A percentile compares a stretch with the other conserved stretches of the same genome.
Evolutionary conservation across 2,888 invertebrate genomes (phyloP).

Genomic region (Sphinx pinastri): DNA sequence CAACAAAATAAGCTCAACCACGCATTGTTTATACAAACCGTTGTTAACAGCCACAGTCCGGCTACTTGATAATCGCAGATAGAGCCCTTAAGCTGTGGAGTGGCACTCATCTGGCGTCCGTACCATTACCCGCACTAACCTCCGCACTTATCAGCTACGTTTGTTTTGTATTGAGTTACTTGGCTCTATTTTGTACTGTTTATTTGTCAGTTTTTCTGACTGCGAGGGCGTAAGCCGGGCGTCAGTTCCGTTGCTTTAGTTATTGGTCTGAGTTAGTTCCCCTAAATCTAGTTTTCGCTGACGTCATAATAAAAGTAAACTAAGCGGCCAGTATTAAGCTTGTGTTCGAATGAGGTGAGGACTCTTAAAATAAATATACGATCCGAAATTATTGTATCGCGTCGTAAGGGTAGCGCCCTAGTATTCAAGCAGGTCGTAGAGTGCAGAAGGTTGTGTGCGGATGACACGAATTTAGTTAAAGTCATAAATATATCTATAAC

Average conservation of each 20-base stretch:
- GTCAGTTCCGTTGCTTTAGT: too few species aligned
- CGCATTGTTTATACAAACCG: conserved; percentile 3
- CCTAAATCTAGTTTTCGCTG: background rate
- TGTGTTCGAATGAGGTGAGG: background rate
- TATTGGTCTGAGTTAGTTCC: too few species aligned
- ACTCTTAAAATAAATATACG: too few species aligned
- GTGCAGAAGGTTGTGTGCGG: too few species aligned
- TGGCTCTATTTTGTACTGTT: background rate
- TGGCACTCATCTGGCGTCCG: conserved; percentile 21
- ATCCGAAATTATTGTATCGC: too few species aligned
- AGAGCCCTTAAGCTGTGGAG: conserved; percentile 11
- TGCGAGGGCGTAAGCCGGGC: background rate
- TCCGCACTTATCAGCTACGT: conserved; percentile 5
- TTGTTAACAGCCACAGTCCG: conserved; percentile 7
- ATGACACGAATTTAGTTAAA: too few species aligned
- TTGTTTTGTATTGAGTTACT: conserved; percentile 22
- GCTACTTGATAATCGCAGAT: conserved; percentile 17
- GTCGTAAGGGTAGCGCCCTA: too few species aligned
- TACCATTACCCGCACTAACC: conserved; percentile 9
- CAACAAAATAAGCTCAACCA: background rate
- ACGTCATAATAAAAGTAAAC: background rate
- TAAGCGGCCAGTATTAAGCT: background rate
- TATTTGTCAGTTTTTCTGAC: background rate
- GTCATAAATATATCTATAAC: too few species aligned
- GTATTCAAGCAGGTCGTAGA: too few species aligned